Percentiles rank a stretch among this genome's conserved stretches.
Evolutionary conservation across 2,888 invertebrate genomes (phyloP).

Genomic region (Bellardia pandia): DNA sequence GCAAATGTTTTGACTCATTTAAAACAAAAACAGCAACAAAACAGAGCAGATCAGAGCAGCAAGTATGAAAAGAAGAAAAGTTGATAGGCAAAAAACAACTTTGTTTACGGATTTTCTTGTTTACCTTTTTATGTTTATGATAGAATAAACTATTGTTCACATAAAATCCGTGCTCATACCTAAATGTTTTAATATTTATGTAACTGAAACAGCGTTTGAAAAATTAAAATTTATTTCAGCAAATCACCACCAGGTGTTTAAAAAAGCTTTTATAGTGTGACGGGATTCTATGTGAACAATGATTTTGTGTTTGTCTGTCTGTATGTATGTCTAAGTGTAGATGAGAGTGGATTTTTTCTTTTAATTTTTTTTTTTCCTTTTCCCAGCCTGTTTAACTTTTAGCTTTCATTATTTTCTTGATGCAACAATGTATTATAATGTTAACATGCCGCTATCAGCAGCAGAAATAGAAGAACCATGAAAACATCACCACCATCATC

Average conservation of each 20-base stretch:
- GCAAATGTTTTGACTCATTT: constrained; percentile 50
- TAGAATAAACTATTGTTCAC: not conserved
- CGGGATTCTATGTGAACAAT: too few relatives aligned
- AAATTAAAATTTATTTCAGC: too few relatives aligned
- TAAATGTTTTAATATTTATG: too few relatives aligned
- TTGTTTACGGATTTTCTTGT: constrained; percentile 61
- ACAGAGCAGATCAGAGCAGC: not conserved
- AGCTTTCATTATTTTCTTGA: constrained; percentile 69
- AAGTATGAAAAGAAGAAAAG: constrained; percentile 12
- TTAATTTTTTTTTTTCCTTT: constrained; percentile 13
- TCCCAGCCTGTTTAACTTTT: constrained; percentile 57
- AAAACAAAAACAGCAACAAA: constrained; percentile 25
- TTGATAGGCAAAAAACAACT: constrained; percentile 32
- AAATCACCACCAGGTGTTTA: too few relatives aligned
- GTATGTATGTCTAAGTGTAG: not conserved
- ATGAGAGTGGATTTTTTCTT: not conserved
- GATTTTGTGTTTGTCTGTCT: not conserved
- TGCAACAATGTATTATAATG: constrained; percentile 73
- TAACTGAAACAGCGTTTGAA: too few relatives aligned
- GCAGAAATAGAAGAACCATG: constrained; percentile 54
- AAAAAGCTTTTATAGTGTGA: too few relatives aligned
- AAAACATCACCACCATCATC: constrained; percentile 57
- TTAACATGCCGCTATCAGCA: constrained; percentile 72
- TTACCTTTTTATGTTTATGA: constrained; percentile 64
- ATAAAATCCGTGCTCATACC: too few relatives aligned